Base-by-base conservation (phyloP, 1,140 invertebrate species). In the Heliconius hewitsoni region DNA sequence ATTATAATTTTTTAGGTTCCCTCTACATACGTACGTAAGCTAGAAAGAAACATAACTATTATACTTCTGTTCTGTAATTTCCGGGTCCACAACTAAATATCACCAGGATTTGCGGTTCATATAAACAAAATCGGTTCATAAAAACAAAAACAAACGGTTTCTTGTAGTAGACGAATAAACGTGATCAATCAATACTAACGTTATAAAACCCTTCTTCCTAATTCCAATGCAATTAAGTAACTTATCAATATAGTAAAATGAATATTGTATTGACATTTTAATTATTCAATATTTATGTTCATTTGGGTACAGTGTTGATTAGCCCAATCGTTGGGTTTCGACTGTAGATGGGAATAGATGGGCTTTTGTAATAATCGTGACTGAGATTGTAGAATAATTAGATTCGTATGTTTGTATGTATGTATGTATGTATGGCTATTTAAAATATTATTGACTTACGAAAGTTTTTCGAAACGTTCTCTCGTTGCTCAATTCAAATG, bases 391-490 rank as follows among this genome's bases (percentile, higher is more conserved):
- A 87, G 86, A 90, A 89, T 91, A 93, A 92, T 93, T 93, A 92
- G 88, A 81, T 73, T 72, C 75, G 84, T 85, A 85, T 82, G 80
- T 66, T 27, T 27, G 23, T 66, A 66, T 16, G 23, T 79, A 86
- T 85, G 86, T 27, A 57, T n/a, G 9, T 60, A 60, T 27, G 60
- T 79, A 85, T 86, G 86, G 80, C 81, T 86, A 90, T 91, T 92
- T 92, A 91, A 89, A 89, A 86, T 91, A 84, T 88, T 88, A 92
- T 86, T 88, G 87, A 80, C 86, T 90, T 91, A 91, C 90, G 89
- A 93, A 93, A 93, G 89, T 91, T 90, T 89, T 86, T 89, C 79
- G 85, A 81, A 84, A 80, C 81, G 82, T 79, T 80, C 82, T 85
- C 75, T 74, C 34, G 80, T 85, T 91, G 85, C 87, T 86, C 85